These are phyloP conservation scores for Elgonia sp. DNA, from an alignment of 2,888 invertebrate genomes.

Conservation along the genomic window DNA sequence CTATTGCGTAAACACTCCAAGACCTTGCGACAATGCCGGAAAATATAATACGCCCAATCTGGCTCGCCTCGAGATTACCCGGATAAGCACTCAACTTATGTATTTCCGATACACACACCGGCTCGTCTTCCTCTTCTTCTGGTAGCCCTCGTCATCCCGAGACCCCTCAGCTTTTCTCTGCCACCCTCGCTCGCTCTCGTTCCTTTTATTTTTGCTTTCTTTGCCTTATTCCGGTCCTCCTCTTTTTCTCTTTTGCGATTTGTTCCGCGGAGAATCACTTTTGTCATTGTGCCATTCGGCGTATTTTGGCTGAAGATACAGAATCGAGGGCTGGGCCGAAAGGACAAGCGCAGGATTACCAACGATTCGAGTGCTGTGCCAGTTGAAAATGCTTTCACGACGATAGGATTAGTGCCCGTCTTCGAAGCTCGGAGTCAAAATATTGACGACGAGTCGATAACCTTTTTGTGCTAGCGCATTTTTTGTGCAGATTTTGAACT, in stretches of 20 bases:
- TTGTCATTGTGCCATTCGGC: constrained; percentile 50
- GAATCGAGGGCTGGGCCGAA: constrained; percentile 43
- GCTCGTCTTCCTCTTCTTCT: constrained; percentile 63
- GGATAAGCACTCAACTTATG: constrained; percentile 82
- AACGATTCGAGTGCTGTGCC: constrained; percentile 59
- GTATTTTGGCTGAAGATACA: constrained; percentile 46
- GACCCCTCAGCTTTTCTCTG: constrained; percentile 37
- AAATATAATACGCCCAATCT: constrained; percentile 79
- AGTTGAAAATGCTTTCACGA: constrained; percentile 50
- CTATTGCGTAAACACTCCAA: constrained; percentile 87
- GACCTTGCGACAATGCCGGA: constrained; percentile 79
- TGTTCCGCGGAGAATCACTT: constrained; percentile 57
- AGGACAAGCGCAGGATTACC: constrained; percentile 65
- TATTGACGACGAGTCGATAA: constrained; percentile 67
- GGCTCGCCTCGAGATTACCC: constrained; percentile 83
- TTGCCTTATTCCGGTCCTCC: constrained; percentile 41
- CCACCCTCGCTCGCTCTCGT: constrained; percentile 69
- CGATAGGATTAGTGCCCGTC: constrained; percentile 50
- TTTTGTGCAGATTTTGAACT: too few species aligned
- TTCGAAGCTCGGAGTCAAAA: constrained; percentile 59
- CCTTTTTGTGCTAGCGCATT: constrained; percentile 36
- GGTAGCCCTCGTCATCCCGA: constrained; percentile 18
- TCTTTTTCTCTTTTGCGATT: constrained; percentile 49
- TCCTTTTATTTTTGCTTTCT: constrained; percentile 58
- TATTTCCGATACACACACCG: constrained; percentile 80